Percentiles rank a stretch among this genome's conserved stretches.
Evolutionary conservation across 2,888 invertebrate genomes (phyloP).

Genomic region (Mythimna ferrago): DNA sequence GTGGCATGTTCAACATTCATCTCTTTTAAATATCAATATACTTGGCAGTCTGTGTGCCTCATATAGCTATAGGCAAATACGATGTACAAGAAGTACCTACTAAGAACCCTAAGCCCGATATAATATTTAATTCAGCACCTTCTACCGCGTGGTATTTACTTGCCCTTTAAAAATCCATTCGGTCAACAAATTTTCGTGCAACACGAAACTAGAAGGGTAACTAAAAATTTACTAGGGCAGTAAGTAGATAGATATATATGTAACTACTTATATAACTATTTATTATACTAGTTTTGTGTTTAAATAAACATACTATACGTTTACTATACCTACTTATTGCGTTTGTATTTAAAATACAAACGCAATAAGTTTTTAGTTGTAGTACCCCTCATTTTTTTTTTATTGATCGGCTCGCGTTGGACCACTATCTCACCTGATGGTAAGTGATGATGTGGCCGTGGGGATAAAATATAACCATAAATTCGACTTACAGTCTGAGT

Average conservation of each 20-base stretch:
- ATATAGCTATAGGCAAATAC: constrained; percentile 1
- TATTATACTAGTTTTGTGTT: background rate
- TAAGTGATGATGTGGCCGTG: no score
- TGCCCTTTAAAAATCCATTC: constrained; percentile 25
- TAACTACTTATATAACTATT: background rate
- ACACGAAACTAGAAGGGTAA: constrained; percentile 7
- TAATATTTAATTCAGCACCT: constrained; percentile 22
- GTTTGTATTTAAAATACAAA: no score
- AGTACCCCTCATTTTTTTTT: no score
- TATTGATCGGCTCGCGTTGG: no score
- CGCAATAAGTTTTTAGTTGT: no score
- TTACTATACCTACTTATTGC: no score
- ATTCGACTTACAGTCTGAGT: no score
- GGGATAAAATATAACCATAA: no score
- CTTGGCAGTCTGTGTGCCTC: background rate
- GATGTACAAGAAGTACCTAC: background rate
- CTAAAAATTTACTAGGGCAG: background rate
- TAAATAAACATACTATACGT: no score
- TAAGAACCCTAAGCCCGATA: no score
- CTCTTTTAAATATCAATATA: constrained; percentile 8
- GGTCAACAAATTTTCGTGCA: constrained; percentile 5
- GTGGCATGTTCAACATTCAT: background rate
- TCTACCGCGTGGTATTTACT: constrained; percentile 27
- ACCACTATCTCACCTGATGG: no score
- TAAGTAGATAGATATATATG: background rate